Percentiles rank a stretch among this genome's conserved stretches.
Evolutionary conservation across 2,113 vertebrate genomes (phyloP).

Genomic region (Cygnus buccinator): DNA sequence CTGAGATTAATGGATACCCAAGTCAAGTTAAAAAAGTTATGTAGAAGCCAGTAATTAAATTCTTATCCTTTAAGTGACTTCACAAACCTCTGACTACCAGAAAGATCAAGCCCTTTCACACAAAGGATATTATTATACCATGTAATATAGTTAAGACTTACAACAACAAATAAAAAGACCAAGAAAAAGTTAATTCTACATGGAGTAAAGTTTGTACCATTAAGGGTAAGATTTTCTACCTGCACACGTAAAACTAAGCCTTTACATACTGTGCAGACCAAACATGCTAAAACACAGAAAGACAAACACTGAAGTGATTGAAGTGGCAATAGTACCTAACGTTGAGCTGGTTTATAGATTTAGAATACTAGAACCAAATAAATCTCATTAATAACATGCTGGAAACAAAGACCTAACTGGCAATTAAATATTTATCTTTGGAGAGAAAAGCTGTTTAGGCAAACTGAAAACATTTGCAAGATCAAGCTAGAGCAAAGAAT

Average conservation of each 20-base stretch:
- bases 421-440: neutral
- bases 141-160: neutral
- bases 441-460: conserved; percentile 43
- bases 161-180: neutral
- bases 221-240: neutral
- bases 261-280: neutral
- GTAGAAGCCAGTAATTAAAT: neutral
- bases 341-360: conserved; percentile 24
- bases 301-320: neutral
- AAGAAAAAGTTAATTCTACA: neutral
- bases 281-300: neutral
- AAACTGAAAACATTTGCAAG: conserved; percentile 53
- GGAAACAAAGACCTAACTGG: neutral
- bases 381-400: neutral
- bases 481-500: conserved; percentile 55
- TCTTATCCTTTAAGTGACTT: neutral
- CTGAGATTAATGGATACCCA: neutral
- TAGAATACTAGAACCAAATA: neutral
- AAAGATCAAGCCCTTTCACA: neutral
- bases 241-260: neutral
- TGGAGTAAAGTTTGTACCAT: neutral
- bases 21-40: neutral
- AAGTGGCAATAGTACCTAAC: neutral
- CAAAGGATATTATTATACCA: neutral
- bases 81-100: neutral